Conservation (phyloP, 2,888 invertebrate species). For the Apamea anceps region DNA sequence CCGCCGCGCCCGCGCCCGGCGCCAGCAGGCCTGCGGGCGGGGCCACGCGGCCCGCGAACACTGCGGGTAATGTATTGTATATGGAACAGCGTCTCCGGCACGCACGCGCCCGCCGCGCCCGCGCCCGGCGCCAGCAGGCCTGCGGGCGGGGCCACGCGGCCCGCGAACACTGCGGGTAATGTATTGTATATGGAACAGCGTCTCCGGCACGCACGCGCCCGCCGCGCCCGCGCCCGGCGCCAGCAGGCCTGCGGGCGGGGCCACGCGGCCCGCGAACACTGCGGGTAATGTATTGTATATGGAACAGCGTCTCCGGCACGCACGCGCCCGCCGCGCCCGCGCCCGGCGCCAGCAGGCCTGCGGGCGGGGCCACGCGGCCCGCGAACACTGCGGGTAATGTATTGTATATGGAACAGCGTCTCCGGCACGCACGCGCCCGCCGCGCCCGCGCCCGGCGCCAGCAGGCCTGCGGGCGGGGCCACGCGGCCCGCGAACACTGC, state of each 20-base stretch:
- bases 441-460: slow-evolving; percentile 61
- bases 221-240: slow-evolving; percentile 63
- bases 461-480: slow-evolving; percentile 52
- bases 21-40: slow-evolving; percentile 47
- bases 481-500: slow-evolving; percentile 75
- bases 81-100: slow-evolving; percentile 82
- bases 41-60: slow-evolving; percentile 73
- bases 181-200: slow-evolving; percentile 77
- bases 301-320: slow-evolving; percentile 82
- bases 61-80: slow-evolving; percentile 51
- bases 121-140: slow-evolving; percentile 57
- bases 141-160: slow-evolving; percentile 65
- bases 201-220: slow-evolving; percentile 79
- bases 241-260: slow-evolving; percentile 50
- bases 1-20: slow-evolving; percentile 69
- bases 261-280: slow-evolving; percentile 75
- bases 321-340: slow-evolving; percentile 73
- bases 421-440: slow-evolving; percentile 78
- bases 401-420: slow-evolving; percentile 79
- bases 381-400: slow-evolving; percentile 70
- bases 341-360: slow-evolving; percentile 55
- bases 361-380: slow-evolving; percentile 66
- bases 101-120: slow-evolving; percentile 73
- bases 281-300: too few species aligned
- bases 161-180: slow-evolving; percentile 71